Base-by-base conservation (phyloP, 2,888 invertebrate species). In the Luffia ferchaultella region DNA sequence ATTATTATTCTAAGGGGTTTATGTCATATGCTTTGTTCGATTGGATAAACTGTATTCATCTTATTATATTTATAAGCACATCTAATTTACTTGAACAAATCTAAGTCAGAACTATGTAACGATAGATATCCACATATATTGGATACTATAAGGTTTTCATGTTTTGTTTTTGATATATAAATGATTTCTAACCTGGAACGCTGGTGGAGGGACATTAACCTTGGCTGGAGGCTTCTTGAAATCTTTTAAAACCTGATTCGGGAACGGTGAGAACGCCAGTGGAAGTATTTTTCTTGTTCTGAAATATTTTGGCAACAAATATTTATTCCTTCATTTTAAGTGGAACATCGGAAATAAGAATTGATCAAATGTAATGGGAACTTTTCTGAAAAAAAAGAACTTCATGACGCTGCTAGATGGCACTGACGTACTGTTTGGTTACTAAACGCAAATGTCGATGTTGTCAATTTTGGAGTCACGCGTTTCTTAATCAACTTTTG, bases 241-340 rank as follows among this genome's bases (percentile, higher is more conserved):
- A 30, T 65, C 65, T 40, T 61, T 64, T 0, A 53, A 56, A 15
- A 73, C 46, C 5, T 63, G 60, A 1, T 50, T 41, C 18, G 53
- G 53, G 58, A 57, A 51, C 2, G 72, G 65, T 0, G 76, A 73
- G 65, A 80, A 82, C 1, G 78, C 71, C 51, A 73, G 70, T 17
- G 82, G 82, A 12, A 78, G 62, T 1, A 64, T 60, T 20, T 60
- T 64, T 1, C 73, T 70, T 53, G 49, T 60, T 53, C 79, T 80
- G 51, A 30, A 30, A 30, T 30, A 7, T 7, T 30, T 3, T 30
- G 5, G 30, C 30, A 30, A 30, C 12, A 7, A 30, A 12, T 12
- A 20, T 19, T 46, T 20, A 19, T 18, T 46, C 20, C 18, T 9
- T 18, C 18, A 16, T 45, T 16, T 45, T 18, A 45, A 45, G 5